These are phyloP conservation scores for Charaxes varanes DNA, from an alignment of 1,140 invertebrate species.

Conservation along the genomic window DNA sequence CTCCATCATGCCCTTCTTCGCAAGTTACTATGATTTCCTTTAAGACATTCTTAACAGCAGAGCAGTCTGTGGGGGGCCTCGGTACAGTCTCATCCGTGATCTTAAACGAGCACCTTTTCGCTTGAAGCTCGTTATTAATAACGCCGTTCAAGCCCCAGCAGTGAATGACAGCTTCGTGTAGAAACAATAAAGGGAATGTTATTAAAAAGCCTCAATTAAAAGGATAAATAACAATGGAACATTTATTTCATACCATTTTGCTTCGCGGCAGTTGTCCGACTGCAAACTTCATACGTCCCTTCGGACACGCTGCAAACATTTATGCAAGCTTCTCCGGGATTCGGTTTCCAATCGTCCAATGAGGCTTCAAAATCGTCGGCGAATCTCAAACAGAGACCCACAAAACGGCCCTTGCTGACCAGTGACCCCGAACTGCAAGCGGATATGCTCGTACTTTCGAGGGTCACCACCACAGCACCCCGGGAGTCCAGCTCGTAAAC, in stretches of 20 bases:
- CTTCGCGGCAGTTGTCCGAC: constrained; percentile 88
- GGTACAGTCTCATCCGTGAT: constrained; percentile 54
- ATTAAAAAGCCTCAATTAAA: constrained; percentile 1
- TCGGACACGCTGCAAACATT: constrained; percentile 98
- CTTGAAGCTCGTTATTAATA: constrained; percentile 23
- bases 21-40: constrained; percentile 48
- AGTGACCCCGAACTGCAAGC: constrained; percentile 88
- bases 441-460: constrained; percentile 95
- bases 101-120: constrained; percentile 44
- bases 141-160: constrained; percentile 57
- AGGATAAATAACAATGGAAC: not conserved
- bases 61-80: constrained; percentile 41
- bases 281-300: constrained; percentile 98
- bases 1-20: constrained; percentile 50
- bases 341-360: constrained; percentile 97
- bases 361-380: constrained; percentile 97
- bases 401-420: constrained; percentile 86
- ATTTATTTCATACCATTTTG: constrained; percentile 79
- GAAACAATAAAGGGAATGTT: not conserved
- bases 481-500: constrained; percentile 86
- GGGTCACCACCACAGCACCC: constrained; percentile 93
- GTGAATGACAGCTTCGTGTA: constrained; percentile 43
- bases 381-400: constrained; percentile 93
- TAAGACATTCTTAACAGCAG: constrained; percentile 24
- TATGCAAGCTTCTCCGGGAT: constrained; percentile 84